Evolutionary conservation across 92 coral and sea anemone species (phyloP).

Genomic region (Phenganax marumi): DNA sequence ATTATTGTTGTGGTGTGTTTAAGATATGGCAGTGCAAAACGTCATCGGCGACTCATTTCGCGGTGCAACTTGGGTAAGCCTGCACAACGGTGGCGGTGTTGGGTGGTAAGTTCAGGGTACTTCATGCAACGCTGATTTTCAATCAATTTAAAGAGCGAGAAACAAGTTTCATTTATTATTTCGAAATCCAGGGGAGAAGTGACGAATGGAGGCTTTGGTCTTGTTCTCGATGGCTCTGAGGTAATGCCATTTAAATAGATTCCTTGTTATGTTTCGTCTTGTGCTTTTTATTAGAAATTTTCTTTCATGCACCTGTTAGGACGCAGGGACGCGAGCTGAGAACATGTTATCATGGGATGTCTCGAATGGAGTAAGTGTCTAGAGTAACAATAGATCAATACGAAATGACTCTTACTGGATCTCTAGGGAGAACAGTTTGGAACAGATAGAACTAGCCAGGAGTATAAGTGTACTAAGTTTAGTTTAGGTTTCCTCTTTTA

Average conservation of each 20-base stretch:
- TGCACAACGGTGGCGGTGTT: slow-evolving; percentile 96
- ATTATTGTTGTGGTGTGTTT: not conserved
- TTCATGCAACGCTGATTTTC: not conserved
- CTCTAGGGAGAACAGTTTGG: not conserved
- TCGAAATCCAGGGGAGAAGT: slow-evolving; percentile 83
- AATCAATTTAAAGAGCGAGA: not conserved
- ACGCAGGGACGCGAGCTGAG: slow-evolving; percentile 68
- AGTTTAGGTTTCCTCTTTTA: no score
- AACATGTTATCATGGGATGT: slow-evolving; percentile 91
- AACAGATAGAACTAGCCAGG: no score
- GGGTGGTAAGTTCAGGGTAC: slow-evolving; percentile 72
- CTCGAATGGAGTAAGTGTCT: slow-evolving; percentile 76
- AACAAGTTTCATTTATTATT: not conserved
- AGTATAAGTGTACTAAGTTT: no score
- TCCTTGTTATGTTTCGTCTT: not conserved
- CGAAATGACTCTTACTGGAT: not conserved
- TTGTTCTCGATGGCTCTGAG: slow-evolving; percentile 90
- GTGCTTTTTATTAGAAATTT: not conserved
- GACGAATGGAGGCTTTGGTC: slow-evolving; percentile 89
- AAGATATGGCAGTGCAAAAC: slow-evolving; percentile 98
- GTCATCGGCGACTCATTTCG: slow-evolving; percentile 93
- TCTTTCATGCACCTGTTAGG: slow-evolving; percentile 54
- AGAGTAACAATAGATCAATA: not conserved
- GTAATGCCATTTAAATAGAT: slow-evolving; percentile 34
- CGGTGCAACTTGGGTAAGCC: slow-evolving; percentile 97